Conservation (phyloP, 2,888 invertebrate genomes). For the Linnaemya tessellans region DNA sequence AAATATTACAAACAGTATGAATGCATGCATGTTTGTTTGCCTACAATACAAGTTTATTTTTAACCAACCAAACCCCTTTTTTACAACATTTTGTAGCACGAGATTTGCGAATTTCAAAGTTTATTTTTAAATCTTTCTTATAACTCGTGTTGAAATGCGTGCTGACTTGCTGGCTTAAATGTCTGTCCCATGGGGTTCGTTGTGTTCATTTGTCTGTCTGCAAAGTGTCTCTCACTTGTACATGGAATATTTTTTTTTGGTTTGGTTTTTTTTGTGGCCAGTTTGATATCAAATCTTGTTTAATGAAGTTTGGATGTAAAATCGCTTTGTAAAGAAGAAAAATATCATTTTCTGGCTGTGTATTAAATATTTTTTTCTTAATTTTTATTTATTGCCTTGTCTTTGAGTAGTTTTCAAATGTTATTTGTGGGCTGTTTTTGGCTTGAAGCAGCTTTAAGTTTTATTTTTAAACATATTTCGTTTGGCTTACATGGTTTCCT, state of each 20-base stretch:
- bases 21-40: conserved; percentile 29
- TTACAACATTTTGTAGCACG: conserved; percentile 64
- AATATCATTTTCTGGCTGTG: conserved; percentile 31
- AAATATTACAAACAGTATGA: conserved; percentile 37
- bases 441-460: conserved; percentile 52
- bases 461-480: conserved; percentile 40
- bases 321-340: conserved; percentile 51
- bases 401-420: conserved; percentile 48
- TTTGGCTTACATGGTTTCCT: conserved; percentile 26
- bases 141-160: conserved; percentile 68
- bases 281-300: conserved; percentile 66
- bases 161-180: conserved; percentile 32
- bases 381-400: conserved; percentile 49
- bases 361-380: conserved; percentile 16
- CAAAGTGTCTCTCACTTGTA: conserved; percentile 39
- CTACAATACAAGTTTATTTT: conserved; percentile 58
- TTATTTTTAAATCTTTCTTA: conserved; percentile 64
- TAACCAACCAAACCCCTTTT: conserved; percentile 48
- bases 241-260: not conserved
- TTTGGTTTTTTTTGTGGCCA: conserved; percentile 50
- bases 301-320: conserved; percentile 47
- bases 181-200: conserved; percentile 20
- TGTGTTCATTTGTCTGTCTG: conserved; percentile 34
- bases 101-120: conserved; percentile 64
- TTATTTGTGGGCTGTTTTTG: conserved; percentile 44